Evolutionary conservation across 92 coral and sea anemone species (phyloP).

Genomic region (Anthopleura xanthogrammica): DNA sequence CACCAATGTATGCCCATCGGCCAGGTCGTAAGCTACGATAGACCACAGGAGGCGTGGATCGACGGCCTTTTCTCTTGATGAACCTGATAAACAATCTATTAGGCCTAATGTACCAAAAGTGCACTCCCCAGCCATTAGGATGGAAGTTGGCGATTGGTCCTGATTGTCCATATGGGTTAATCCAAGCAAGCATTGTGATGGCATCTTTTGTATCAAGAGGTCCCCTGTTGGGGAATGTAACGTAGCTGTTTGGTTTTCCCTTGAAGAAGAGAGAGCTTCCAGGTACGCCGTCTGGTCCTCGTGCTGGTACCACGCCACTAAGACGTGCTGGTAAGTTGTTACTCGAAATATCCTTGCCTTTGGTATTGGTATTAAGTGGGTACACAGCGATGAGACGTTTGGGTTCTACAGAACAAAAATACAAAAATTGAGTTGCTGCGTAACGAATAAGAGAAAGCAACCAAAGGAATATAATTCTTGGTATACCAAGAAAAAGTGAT

Average conservation of each 20-base stretch:
- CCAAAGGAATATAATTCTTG: too few relatives aligned
- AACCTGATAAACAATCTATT: conserved; percentile 58
- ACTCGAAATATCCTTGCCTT: conserved; percentile 57
- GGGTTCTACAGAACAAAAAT: background rate
- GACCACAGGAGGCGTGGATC: conserved; percentile 51
- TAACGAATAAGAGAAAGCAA: too few relatives aligned
- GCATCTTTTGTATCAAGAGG: conserved; percentile 67
- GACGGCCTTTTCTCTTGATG: conserved; percentile 57
- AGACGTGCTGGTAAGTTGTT: conserved; percentile 66
- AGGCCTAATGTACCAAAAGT: conserved; percentile 65
- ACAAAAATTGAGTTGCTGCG: too few relatives aligned
- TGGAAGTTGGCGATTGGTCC: conserved; percentile 84
- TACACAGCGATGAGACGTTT: conserved; percentile 54
- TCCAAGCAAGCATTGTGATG: conserved; percentile 75
- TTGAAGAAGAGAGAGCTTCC: conserved; percentile 58
- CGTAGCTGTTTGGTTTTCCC: conserved; percentile 67
- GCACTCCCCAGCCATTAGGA: conserved; percentile 77
- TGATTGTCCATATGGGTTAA: conserved; percentile 51
- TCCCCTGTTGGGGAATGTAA: conserved; percentile 75
- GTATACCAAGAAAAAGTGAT: background rate
- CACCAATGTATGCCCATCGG: conserved; percentile 67
- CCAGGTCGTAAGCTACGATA: conserved; percentile 41
- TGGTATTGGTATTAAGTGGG: conserved; percentile 47
- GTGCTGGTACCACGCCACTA: conserved; percentile 44
- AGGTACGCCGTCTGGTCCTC: conserved; percentile 67